Evolutionary conservation across 2,113 vertebrate species (phyloP).

Genomic region (Apus apus): DNA sequence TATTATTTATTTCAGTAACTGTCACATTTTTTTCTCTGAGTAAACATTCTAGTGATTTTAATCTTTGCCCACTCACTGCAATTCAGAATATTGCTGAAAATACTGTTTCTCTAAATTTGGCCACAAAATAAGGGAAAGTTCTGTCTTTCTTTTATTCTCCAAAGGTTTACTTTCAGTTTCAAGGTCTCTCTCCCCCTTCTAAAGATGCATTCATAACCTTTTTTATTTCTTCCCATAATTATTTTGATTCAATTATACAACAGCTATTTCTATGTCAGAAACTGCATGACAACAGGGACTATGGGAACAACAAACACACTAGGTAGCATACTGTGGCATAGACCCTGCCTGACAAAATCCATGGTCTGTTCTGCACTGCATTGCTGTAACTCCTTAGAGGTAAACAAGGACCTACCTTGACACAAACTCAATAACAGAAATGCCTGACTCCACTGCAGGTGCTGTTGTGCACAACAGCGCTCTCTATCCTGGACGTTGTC

Average conservation of each 20-base stretch:
- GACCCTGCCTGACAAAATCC: not conserved
- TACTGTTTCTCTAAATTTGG: not conserved
- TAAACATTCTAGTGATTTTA: not conserved
- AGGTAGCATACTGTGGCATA: not conserved
- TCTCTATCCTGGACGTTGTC: not conserved
- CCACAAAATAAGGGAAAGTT: not conserved
- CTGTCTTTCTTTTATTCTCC: not conserved
- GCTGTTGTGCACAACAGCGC: not conserved
- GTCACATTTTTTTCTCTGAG: not conserved
- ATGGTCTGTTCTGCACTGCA: not conserved
- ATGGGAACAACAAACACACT: not conserved
- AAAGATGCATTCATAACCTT: not conserved
- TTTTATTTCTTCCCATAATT: not conserved
- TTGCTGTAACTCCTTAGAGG: not conserved
- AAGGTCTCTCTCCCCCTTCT: not conserved
- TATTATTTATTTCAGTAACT: not conserved
- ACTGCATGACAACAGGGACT: not conserved
- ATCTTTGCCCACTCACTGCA: not conserved
- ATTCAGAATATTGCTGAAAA: not conserved
- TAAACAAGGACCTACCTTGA: not conserved
- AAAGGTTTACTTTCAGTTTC: not conserved
- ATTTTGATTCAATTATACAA: not conserved
- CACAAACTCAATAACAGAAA: not conserved
- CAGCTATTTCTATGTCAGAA: not conserved
- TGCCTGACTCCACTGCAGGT: not conserved